Base-by-base conservation (phyloP, 2,797 vertebrate species). In the Lophotriccus pileatus region DNA sequence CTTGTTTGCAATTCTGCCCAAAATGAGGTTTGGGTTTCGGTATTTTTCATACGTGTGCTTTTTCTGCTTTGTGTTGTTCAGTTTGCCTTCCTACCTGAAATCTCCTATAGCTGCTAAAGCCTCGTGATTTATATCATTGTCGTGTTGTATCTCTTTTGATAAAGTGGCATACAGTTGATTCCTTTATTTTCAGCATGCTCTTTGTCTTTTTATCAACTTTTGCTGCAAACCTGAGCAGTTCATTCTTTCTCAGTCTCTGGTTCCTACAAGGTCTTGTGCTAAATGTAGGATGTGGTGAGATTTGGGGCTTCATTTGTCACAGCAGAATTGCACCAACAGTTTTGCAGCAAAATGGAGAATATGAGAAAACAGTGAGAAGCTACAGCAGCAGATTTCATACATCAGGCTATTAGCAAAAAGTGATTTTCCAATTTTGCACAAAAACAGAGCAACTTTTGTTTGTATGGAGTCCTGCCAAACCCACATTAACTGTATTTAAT, bases 121-220 rank as follows among this genome's bases (percentile, higher is more conserved):
- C 55, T 67, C 23, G 1, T 90, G 66, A 74, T 92, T 93, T 87
- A 78, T 95, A 44, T 78, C 50, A 52, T n/a, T 55, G 44, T 83
- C 78, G 72, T 78, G 11, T 73, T 44, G 21, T 68, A 75, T 81
- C 77, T 79, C 55, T 95, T 79, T 60, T 90, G 92, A 95, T 95
- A 66, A 95, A 95, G 60, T 56, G 50, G 46, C 30, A 32, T 86
- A 63, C 41, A 50, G 63, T 59, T 90, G 85, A 83, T 90, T 91
- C 74, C 59, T 94, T 90, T 74, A 53, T 94, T 95, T 96, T 87
- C 66, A 82, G 63, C 44, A 60, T 62, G 24, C 23, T 81, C 49
- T 93, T 94, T 93, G 80, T 94, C 93, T 97, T 90, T 89, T 91
- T 87, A 95, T 93, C 70, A 93, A 28, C 75, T 92, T 94, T 12